phyloP scores from a whole-genome alignment of 2,888 invertebrate genomes.

The Lasioglossum villosulum region DNA sequence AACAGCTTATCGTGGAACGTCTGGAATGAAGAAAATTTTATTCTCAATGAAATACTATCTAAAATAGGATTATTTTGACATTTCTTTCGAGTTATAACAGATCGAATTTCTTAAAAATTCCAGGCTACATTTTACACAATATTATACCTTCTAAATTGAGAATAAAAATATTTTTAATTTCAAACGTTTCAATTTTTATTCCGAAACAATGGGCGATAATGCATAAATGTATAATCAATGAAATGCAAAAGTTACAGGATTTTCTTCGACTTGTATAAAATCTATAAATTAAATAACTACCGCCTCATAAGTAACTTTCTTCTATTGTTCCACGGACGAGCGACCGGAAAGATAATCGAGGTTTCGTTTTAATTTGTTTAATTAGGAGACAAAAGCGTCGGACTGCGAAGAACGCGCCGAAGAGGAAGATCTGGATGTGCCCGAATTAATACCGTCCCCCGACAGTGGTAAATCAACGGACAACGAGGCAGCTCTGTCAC shows the following conservation, averaged over 20 bases:
- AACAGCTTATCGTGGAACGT: background rate
- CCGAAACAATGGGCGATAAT: too few species aligned
- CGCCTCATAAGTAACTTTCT: background rate
- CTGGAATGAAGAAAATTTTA: background rate
- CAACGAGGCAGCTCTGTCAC: slow-evolving; percentile 85
- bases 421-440: slow-evolving; percentile 85
- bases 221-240: too few species aligned
- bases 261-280: too few species aligned
- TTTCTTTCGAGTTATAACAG: too few species aligned
- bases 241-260: too few species aligned
- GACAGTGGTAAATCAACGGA: slow-evolving; percentile 86
- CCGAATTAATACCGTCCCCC: slow-evolving; percentile 85
- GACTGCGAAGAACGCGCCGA: slow-evolving; percentile 83
- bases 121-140: background rate
- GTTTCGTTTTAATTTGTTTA: background rate
- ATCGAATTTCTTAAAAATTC: background rate
- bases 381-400: slow-evolving; percentile 76
- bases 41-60: background rate
- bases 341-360: background rate
- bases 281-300: too few species aligned
- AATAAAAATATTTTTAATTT: background rate
- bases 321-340: background rate
- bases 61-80: background rate
- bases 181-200: background rate
- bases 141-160: background rate